These are phyloP conservation scores for Pogona vitticeps DNA, from an alignment of 2,113 vertebrate species.

Conservation along the genomic window DNA sequence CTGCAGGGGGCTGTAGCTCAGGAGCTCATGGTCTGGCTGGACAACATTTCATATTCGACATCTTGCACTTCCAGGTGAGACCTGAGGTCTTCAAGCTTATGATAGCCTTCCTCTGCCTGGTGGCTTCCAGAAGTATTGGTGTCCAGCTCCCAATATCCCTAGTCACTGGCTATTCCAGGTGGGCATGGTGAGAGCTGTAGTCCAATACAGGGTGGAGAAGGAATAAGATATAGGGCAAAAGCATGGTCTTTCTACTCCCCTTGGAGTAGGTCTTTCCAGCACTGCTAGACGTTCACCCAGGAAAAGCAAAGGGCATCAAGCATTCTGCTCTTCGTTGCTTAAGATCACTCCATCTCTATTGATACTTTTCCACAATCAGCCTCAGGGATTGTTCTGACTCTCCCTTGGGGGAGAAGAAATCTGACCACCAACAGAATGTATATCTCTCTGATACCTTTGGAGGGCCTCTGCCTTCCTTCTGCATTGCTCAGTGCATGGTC, in stretches of 20 bases:
- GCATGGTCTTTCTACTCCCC: too few species aligned
- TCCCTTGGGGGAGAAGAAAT: background rate
- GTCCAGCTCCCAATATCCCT: background rate
- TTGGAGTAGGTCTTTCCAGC: too few species aligned
- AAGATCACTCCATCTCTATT: background rate
- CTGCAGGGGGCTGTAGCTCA: background rate
- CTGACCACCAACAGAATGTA: background rate
- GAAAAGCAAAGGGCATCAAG: background rate
- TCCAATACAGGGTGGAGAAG: background rate
- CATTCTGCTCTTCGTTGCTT: background rate
- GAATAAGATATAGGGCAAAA: too few species aligned
- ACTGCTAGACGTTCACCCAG: background rate
- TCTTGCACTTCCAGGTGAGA: background rate
- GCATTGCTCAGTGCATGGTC: background rate
- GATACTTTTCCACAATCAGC: background rate
- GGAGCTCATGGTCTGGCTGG: background rate
- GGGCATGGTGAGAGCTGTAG: background rate
- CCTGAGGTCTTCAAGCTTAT: background rate
- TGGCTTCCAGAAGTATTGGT: background rate
- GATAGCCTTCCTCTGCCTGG: background rate
- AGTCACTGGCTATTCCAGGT: background rate
- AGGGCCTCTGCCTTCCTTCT: conserved; percentile 1
- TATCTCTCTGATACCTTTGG: background rate
- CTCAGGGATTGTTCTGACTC: conserved; percentile 4
- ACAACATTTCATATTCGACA: background rate